phyloP scores from a whole-genome alignment of 2,888 invertebrate species.

The Gandaritis pyraliata region DNA sequence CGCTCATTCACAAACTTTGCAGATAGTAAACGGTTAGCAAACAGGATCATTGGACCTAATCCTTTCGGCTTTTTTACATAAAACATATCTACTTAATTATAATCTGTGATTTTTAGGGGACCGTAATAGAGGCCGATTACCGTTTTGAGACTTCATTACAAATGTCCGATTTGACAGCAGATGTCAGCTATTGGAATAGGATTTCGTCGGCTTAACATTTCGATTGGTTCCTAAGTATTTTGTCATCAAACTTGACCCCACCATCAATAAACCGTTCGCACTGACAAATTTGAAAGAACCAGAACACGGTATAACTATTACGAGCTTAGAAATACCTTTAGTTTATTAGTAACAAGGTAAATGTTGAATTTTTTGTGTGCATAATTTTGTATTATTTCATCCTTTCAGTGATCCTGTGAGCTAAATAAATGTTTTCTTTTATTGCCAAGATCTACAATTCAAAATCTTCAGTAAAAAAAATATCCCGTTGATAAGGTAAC shows the following conservation, averaged over 20 bases:
- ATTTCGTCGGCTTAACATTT: slow-evolving; percentile 21
- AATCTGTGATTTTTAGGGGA: slow-evolving; percentile 4
- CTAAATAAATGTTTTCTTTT: too few relatives aligned
- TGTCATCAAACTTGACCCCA: too few relatives aligned
- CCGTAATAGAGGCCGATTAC: slow-evolving; percentile 21
- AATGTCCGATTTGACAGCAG: slow-evolving; percentile 31
- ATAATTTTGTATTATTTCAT: too few relatives aligned
- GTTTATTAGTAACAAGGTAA: too few relatives aligned
- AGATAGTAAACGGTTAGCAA: not conserved
- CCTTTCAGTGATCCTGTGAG: too few relatives aligned
- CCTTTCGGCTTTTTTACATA: not conserved
- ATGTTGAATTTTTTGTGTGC: too few relatives aligned
- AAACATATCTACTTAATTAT: not conserved
- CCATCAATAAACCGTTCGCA: not conserved
- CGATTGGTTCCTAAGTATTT: not conserved
- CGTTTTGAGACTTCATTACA: slow-evolving; percentile 27
- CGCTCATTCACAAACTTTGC: not conserved
- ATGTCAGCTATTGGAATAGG: slow-evolving; percentile 26
- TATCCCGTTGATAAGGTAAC: slow-evolving; percentile 3
- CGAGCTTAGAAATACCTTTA: too few relatives aligned
- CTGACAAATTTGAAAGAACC: too few relatives aligned
- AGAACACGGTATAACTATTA: too few relatives aligned
- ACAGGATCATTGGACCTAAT: not conserved
- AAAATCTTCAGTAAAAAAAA: not conserved
- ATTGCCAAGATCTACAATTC: too few relatives aligned